These are phyloP conservation scores for Mystacornis crossleyi DNA, from an alignment of 2,113 vertebrate genomes.

Conservation along the genomic window DNA sequence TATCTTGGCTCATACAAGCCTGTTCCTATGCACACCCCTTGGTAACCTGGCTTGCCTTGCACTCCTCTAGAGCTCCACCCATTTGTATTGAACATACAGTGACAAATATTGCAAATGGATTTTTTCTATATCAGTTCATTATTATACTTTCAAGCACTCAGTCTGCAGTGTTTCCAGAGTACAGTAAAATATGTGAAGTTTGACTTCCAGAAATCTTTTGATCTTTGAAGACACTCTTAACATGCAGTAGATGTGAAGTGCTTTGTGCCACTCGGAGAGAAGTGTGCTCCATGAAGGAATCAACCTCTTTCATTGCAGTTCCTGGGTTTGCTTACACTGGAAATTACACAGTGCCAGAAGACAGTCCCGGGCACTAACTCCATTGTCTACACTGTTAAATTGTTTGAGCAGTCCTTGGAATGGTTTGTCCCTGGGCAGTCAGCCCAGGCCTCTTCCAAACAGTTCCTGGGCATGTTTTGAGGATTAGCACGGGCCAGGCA, in stretches of 20 bases:
- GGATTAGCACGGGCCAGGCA: constrained; percentile 46
- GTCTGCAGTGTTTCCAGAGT: not conserved
- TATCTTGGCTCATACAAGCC: not conserved
- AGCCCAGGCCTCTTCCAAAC: constrained; percentile 13
- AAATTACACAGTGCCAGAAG: not conserved
- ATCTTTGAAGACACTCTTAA: not conserved
- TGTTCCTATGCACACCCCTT: not conserved
- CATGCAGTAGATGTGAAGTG: not conserved
- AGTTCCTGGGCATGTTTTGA: constrained; percentile 31
- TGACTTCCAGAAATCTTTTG: not conserved
- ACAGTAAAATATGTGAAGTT: not conserved
- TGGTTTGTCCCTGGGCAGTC: not conserved
- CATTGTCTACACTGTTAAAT: constrained; percentile 13
- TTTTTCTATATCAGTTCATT: not conserved
- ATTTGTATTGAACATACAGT: not conserved
- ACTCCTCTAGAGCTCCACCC: not conserved
- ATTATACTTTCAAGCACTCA: not conserved
- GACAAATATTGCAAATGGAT: not conserved
- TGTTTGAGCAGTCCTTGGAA: constrained; percentile 13
- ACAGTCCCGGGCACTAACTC: not conserved
- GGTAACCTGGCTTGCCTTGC: not conserved
- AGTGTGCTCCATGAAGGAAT: not conserved
- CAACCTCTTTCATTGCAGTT: not conserved
- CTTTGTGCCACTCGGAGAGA: not conserved
- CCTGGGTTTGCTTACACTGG: not conserved